Evolutionary conservation across 2,113 vertebrate genomes (phyloP).

Genomic region (Bagarius yarrelli): DNA sequence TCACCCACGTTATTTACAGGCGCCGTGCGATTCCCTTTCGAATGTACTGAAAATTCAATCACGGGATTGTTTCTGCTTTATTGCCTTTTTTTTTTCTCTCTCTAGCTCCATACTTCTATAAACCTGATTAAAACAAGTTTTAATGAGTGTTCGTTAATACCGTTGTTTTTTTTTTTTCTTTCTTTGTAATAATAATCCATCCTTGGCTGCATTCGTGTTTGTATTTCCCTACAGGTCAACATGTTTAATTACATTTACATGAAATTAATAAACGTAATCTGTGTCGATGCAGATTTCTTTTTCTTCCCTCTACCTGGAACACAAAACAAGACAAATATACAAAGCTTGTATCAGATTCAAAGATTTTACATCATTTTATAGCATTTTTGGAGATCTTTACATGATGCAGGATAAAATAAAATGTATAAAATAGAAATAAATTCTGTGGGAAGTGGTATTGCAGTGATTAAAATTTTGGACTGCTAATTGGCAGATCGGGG

Average conservation of each 20-base stretch:
- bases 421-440: too few relatives aligned
- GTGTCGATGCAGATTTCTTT: not conserved
- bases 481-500: too few relatives aligned
- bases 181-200: slow-evolving; percentile 2
- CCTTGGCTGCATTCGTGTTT: not conserved
- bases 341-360: not conserved
- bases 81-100: not conserved
- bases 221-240: slow-evolving; percentile 1
- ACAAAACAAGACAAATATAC: not conserved
- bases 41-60: slow-evolving; percentile 31
- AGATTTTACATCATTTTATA: not conserved
- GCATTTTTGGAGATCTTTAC: slow-evolving; percentile 17
- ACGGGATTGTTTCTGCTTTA: not conserved
- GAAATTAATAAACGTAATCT: not conserved
- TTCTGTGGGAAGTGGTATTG: too few relatives aligned
- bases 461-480: too few relatives aligned
- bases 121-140: slow-evolving; percentile 1
- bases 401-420: slow-evolving; percentile 25
- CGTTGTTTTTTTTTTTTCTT: not conserved
- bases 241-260: slow-evolving; percentile 11
- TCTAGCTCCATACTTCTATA: not conserved
- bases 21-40: slow-evolving; percentile 30
- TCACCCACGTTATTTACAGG: slow-evolving; percentile 18
- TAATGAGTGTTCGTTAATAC: not conserved
- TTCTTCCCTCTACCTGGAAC: not conserved